phyloP scores from a whole-genome alignment of 1,140 invertebrate genomes.

The Scaptomyza pallida region DNA sequence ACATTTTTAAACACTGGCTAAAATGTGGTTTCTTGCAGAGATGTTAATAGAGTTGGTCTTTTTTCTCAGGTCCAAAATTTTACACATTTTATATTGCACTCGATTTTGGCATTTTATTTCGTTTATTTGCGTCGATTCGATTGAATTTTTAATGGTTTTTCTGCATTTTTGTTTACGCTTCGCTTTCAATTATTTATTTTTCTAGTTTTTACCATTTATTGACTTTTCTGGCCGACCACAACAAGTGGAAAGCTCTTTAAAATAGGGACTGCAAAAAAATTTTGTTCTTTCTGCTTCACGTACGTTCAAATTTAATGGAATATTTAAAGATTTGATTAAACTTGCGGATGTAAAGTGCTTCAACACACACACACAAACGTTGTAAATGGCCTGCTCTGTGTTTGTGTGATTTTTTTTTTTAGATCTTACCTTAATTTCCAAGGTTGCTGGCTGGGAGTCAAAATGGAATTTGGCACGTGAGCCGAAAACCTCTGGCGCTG shows the following conservation, averaged over 20 bases:
- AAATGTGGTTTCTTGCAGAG: background rate
- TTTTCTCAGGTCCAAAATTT: background rate
- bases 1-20: background rate
- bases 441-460: conserved; percentile 88
- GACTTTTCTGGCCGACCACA: background rate
- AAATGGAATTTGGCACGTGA: conserved; percentile 91
- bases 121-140: conserved; percentile 9
- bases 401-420: background rate
- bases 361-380: conserved; percentile 4
- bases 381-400: conserved; percentile 18
- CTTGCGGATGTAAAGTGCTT: conserved; percentile 1
- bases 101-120: background rate
- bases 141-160: background rate
- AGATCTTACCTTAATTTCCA: conserved; percentile 85
- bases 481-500: conserved; percentile 90
- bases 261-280: background rate
- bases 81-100: background rate
- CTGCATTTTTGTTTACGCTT: background rate
- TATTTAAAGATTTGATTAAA: conserved; percentile 36
- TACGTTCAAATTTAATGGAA: conserved; percentile 25
- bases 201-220: conserved; percentile 11
- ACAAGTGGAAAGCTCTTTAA: conserved; percentile 15
- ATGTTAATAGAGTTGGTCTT: background rate
- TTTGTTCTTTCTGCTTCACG: background rate
- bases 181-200: conserved; percentile 17